Conservation (phyloP, 2,888 invertebrate species). For the Enchytraeus crypticus region DNA sequence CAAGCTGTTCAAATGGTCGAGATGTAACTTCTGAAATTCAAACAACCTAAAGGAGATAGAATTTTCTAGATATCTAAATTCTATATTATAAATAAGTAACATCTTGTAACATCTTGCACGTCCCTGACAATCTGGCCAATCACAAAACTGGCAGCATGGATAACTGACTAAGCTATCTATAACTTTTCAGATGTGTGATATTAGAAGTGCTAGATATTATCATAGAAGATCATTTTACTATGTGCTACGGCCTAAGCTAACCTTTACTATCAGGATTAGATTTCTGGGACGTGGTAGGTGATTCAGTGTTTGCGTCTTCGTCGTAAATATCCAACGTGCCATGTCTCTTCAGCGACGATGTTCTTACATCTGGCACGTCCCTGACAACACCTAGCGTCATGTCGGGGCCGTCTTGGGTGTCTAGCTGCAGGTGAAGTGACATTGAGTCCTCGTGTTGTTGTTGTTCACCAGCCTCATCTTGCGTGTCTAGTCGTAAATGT, state of each 20-base stretch:
- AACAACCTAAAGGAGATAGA: no score
- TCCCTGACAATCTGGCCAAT: no score
- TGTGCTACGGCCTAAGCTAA: no score
- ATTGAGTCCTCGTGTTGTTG: not conserved
- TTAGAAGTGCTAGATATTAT: no score
- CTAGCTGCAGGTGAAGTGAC: constrained; percentile 3
- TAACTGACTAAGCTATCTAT: no score
- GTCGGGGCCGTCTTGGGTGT: not conserved
- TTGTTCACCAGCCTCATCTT: constrained; percentile 8
- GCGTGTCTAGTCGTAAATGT: constrained; percentile 12
- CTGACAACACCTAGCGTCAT: not conserved
- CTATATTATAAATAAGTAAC: no score
- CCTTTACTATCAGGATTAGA: constrained; percentile 6
- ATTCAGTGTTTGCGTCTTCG: constrained; percentile 25
- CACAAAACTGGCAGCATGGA: no score
- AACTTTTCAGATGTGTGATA: no score
- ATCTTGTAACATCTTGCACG: no score
- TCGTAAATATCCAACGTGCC: constrained; percentile 24
- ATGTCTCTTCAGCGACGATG: constrained; percentile 12
- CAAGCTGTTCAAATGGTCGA: not conserved
- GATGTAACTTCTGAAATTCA: no score
- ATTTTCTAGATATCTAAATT: no score
- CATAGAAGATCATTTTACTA: no score
- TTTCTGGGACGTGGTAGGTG: constrained; percentile 17
- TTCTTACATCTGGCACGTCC: not conserved